These are phyloP conservation scores for Passer domesticus DNA, from an alignment of 2,113 vertebrate species.

Conservation along the genomic window DNA sequence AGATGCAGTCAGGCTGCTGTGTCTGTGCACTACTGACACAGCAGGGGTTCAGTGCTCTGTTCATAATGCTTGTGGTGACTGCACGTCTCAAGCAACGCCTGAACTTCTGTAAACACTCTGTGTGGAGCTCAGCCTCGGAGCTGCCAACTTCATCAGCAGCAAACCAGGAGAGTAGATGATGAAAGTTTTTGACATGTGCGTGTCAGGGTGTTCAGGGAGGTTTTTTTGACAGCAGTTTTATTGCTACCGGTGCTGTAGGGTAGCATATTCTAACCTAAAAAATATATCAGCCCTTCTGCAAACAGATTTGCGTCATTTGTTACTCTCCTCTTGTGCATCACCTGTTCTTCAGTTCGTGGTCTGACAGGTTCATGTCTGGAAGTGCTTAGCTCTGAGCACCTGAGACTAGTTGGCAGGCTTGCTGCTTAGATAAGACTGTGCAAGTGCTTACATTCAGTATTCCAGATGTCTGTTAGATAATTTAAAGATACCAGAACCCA, in stretches of 20 bases:
- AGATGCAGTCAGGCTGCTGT: background rate
- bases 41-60: background rate
- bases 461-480: conserved; percentile 35
- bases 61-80: conserved; percentile 10
- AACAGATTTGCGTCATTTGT: background rate
- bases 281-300: background rate
- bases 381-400: conserved; percentile 42
- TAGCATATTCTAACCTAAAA: background rate
- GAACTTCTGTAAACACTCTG: background rate
- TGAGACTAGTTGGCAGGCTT: conserved; percentile 13
- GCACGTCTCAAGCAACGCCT: conserved; percentile 42
- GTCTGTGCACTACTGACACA: background rate
- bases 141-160: conserved; percentile 36
- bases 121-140: background rate
- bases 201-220: background rate
- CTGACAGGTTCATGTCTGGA: conserved; percentile 29
- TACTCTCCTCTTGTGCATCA: background rate
- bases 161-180: background rate
- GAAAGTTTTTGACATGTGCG: background rate
- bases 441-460: conserved; percentile 1
- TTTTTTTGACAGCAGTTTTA: conserved; percentile 28
- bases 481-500: background rate
- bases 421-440: background rate
- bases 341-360: background rate
- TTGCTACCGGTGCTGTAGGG: background rate